Conservation (phyloP, 2,797 vertebrate species). For the Morelia viridis region DNA sequence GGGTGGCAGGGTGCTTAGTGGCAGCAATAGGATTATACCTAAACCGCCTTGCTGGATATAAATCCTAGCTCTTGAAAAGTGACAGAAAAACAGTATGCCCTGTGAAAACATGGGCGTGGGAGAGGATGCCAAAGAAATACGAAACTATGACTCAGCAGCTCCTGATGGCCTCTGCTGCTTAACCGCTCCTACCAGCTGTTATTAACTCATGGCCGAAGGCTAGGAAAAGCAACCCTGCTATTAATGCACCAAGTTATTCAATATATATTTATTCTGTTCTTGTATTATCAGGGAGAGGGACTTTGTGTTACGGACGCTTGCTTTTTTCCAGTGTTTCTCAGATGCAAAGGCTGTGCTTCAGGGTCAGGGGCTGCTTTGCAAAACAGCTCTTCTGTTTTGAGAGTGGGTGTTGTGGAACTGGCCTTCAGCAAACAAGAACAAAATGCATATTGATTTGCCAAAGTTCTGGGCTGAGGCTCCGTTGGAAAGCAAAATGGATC, state of each 20-base stretch:
- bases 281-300: fast-evolving
- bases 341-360: neutral
- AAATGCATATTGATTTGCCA: fast-evolving
- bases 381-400: slow-evolving; percentile 7
- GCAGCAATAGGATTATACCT: neutral
- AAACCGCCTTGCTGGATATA: neutral
- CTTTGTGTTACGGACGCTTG: neutral
- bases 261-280: fast-evolving
- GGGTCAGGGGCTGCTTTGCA: neutral
- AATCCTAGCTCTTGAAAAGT: neutral
- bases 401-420: neutral
- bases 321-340: neutral
- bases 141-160: slow-evolving; percentile 2
- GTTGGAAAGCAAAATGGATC: neutral
- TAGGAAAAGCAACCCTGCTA: neutral
- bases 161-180: neutral
- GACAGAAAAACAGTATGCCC: neutral
- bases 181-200: slow-evolving; percentile 7
- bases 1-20: neutral
- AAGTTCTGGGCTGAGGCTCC: neutral
- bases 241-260: neutral
- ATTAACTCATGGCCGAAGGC: neutral
- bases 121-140: neutral
- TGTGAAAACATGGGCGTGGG: neutral
- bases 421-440: neutral